A percentile compares a stretch with the other conserved stretches of the same genome.
These are phyloP conservation scores for Planococcus citri DNA, from an alignment of 1,140 invertebrate genomes.

Conservation along the genomic window DNA sequence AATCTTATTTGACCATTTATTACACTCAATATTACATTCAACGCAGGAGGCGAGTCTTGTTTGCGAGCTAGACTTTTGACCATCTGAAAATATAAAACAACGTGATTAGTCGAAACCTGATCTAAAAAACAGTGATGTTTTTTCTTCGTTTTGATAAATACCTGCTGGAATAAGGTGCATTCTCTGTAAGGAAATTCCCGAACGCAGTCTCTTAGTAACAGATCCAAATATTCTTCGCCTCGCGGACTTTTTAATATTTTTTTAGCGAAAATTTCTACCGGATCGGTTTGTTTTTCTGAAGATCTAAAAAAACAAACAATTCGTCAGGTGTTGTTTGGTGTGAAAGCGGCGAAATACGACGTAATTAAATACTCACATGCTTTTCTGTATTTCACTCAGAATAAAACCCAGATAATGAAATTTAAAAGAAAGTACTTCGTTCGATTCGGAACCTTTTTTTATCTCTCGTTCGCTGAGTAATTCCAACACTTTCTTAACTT, in stretches of 20 bases:
- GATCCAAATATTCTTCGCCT: conserved; percentile 65
- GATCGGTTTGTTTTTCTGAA: conserved; percentile 39
- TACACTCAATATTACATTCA: conserved; percentile 62
- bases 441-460: conserved; percentile 64
- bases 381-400: conserved; percentile 54
- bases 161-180: conserved; percentile 69
- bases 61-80: conserved; percentile 55
- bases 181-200: conserved; percentile 78
- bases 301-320: not conserved
- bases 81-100: conserved; percentile 40
- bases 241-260: conserved; percentile 35
- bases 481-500: conserved; percentile 70
- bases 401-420: conserved; percentile 74
- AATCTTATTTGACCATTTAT: conserved; percentile 75
- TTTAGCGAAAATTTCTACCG: conserved; percentile 55
- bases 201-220: conserved; percentile 68
- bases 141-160: too few species aligned
- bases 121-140: too few species aligned
- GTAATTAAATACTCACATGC: conserved; percentile 37
- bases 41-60: conserved; percentile 48
- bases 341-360: not conserved
- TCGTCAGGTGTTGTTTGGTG: too few species aligned
- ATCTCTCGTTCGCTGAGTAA: conserved; percentile 77
- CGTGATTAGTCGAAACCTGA: too few species aligned
- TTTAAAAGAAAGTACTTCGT: conserved; percentile 88